Evolutionary conservation across 2,113 vertebrate species (phyloP), one percentile per base, ranked within the genome.

Genomic region (Lepisosteus osseus): DNA sequence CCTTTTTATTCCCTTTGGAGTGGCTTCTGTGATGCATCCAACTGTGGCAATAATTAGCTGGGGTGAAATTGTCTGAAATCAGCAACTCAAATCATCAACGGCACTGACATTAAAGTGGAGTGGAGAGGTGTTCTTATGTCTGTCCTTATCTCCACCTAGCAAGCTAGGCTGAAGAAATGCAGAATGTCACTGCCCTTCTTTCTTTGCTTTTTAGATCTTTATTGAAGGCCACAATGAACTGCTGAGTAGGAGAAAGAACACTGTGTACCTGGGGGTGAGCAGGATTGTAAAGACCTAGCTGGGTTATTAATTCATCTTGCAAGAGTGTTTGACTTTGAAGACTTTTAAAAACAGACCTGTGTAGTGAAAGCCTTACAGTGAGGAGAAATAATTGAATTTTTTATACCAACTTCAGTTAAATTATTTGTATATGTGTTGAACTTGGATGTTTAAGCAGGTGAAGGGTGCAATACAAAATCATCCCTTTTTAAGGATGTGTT

Each of bases 1-100:
- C 65, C 71, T 72, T 67, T 67, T 17, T 12, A 54, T 66, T 40
- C 15, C 12, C 54, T 57, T 63, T 45, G 54, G 13, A 15, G 42
- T 13, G 29, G 14, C 67, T 70, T 78, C 77, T 81, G 73, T 78
- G 67, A 67, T 69, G 15, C 64, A 74, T 44, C 70, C 44, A 71
- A 71, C 76, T 72, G 55, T 70, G 74, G 68, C 65, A 54, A 78
- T 75, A 9, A 61, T 70, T 68, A 74, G 79, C 74, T 55, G 65
- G 68, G 74, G 73, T 66, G 69, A 65, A 78, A 75, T 68, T 59
- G 71, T 6, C 72, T 65, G 64, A 77, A 83, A 74, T 84, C 72
- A 73, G 72, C 70, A 62, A 61, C 45, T 8, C 71, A 73, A 17
- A 57, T 63, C 56, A 51, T 72, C 63, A 11, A 55, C 47, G 71